Conservation (phyloP, 2,113 vertebrate species). For the Nibea coibor region DNA sequence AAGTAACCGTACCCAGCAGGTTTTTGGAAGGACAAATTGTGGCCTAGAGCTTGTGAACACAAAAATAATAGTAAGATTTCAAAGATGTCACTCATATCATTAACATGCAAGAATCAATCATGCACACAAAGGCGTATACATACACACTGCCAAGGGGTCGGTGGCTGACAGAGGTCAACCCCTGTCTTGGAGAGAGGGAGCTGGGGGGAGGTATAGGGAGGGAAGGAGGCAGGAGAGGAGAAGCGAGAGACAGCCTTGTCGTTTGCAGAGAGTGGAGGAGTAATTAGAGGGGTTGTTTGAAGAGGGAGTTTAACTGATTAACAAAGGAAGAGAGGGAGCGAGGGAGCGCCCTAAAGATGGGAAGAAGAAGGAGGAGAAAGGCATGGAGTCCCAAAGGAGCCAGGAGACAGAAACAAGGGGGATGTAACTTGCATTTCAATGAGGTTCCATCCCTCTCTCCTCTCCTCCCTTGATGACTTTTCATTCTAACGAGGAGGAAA, state of each 20-base stretch:
- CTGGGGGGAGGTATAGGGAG: conserved; percentile 28
- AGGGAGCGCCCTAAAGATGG: conserved; percentile 72
- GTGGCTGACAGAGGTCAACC: conserved; percentile 81
- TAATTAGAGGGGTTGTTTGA: conserved; percentile 90
- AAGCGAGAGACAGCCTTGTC: conserved; percentile 76
- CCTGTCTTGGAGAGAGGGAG: conserved; percentile 67
- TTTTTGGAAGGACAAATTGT: conserved; percentile 16
- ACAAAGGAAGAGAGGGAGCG: conserved; percentile 83
- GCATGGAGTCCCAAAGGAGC: conserved; percentile 78
- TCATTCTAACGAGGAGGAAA: conserved; percentile 75
- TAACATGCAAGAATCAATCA: conserved; percentile 65
- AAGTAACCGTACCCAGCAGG: neutral
- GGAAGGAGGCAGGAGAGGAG: conserved; percentile 58
- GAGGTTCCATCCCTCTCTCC: conserved; percentile 79
- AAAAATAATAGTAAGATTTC: conserved; percentile 42
- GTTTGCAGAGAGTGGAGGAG: conserved; percentile 83
- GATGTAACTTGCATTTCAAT: conserved; percentile 85
- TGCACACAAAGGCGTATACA: conserved; percentile 13
- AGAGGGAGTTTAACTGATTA: conserved; percentile 90
- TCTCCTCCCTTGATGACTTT: conserved; percentile 80
- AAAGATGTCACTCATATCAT: conserved; percentile 49
- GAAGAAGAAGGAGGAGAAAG: conserved; percentile 76
- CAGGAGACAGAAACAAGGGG: conserved; percentile 71
- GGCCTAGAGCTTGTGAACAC: conserved; percentile 33
- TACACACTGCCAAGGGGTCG: conserved; percentile 57